Base-by-base conservation (phyloP, 2,888 invertebrate species). In the Erannis defoliaria region DNA sequence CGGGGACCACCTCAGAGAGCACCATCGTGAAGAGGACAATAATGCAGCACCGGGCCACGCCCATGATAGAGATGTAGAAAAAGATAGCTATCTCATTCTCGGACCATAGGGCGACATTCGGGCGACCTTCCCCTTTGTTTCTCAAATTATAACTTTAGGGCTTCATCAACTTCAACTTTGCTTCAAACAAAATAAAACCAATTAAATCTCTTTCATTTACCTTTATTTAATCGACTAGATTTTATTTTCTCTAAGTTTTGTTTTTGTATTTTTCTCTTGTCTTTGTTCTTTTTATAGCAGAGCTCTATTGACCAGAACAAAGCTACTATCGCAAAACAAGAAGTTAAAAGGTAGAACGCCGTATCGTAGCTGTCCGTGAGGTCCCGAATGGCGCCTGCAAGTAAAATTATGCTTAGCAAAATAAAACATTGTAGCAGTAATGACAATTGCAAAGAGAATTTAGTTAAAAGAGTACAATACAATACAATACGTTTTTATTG, bases 301-400 rank as follows among this genome's bases (percentile, higher is more conserved):
- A 89, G 59, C 67, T 90, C 89, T 58, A 89, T 84, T 10, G 77
- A 73, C 90, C 90, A 90, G 67, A 88, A 84, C 37, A 89, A 65
- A 0, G 76, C 60, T 0, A 85, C 74, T 10, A 85, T 81, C 0
- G 81, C 85, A 14, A 79, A 83, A 38, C 75, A 78, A 1, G 85
- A 86, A 23, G 94, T 89, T 10, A 95, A 77, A 6, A 94, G 78
- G 70, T 94, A 93, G 70, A 95, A 94, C 6, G 93, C 94, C 51
- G 94, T 88, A 0, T 87, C 80, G 70, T 94, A 94, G 74, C 94
- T 95, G 40, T 93, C 82, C 0, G 95, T 94, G 64, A 90, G 75
- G 56, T 94, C 93, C 72, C 94, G 93, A n/a, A 95, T 86, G 26
- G 93, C 85, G 65, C 94, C 95, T 95, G 80, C 5, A 71, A 70